Conservation (phyloP, 2,888 invertebrate genomes). For the Ditylenchus weischeri region DNA sequence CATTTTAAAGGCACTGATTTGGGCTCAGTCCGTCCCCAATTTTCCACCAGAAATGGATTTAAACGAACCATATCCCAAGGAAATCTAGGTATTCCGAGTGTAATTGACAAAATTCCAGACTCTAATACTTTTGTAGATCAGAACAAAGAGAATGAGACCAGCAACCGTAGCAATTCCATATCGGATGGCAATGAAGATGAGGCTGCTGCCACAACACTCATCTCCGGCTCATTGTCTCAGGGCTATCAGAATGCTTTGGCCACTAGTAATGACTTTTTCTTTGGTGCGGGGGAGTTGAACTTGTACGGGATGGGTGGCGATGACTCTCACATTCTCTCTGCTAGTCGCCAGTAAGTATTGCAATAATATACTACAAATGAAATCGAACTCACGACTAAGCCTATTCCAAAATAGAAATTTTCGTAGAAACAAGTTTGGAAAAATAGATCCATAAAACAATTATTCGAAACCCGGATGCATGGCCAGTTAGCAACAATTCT, state of each 20-base stretch:
- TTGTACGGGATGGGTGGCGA: slow-evolving; percentile 19
- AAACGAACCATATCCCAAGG: slow-evolving; percentile 3
- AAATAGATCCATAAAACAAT: no score
- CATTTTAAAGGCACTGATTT: slow-evolving; percentile 11
- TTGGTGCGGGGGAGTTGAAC: slow-evolving; percentile 28
- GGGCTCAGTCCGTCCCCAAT: slow-evolving; percentile 15
- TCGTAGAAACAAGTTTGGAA: no score
- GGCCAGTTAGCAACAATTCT: no score
- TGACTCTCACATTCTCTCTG: neutral
- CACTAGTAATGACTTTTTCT: slow-evolving; percentile 27
- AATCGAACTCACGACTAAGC: no score
- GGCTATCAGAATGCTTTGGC: slow-evolving; percentile 19
- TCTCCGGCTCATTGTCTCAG: slow-evolving; percentile 27
- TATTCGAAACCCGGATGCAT: no score
- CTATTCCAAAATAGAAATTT: no score
- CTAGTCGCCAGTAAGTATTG: neutral
- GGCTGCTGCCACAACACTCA: slow-evolving; percentile 5
- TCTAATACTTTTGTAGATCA: neutral
- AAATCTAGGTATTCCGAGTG: no score
- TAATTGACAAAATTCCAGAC: neutral
- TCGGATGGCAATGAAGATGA: slow-evolving; percentile 5
- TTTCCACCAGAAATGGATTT: slow-evolving; percentile 8
- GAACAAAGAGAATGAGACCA: neutral
- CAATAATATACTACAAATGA: no score
- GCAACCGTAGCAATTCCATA: neutral